Evolutionary conservation across 2,113 vertebrate species (phyloP), one percentile per base, ranked within the genome.

Genomic region (Tringa solitaria): DNA sequence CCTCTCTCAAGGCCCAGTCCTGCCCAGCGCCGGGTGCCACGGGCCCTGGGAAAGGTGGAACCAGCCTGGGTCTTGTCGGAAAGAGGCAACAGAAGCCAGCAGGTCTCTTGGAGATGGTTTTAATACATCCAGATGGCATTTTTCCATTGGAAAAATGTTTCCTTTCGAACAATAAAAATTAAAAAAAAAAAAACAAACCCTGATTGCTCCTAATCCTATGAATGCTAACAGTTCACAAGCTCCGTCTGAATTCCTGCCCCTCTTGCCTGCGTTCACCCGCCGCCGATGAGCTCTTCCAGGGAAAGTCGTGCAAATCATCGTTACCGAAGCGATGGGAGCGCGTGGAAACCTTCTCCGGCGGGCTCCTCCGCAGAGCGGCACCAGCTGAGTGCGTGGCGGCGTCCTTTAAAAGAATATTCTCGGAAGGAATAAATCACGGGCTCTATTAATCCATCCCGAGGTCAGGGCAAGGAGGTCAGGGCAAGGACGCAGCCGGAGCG

Each of bases 201-300:
- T 2, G 24, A 8, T 24, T 8, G 75, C 9, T 12, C 19, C 78
- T 8, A 78, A 7, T 12, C 19, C 75, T 23, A 13, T 3, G 23
- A 59, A 27, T 2, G 10, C 4, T 26, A 30, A 22, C 9, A 15
- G 19, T 1, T 65, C 9, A 14, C 0, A 2, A 84, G 81, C 64
- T 65, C 32, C 3, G 1, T 17, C 15, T 17, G 1, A 27, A 43
- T 46, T 57, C 39, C 69, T 65, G 82, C 73, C 2, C 0, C 57
- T 20, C 0, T 7, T 7, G 5, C 1, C 4, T 1, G 56, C 1
- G 33, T 4, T 68, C 22, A 0, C 1, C 2, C 1, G 5, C 69
- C 24, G 69, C 78, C 8, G 3, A 5, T 0, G 53, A 45, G 57
- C 68, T n/a, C 76, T 33, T 2, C 6, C 30, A 2, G 39, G 0